Conservation (phyloP, 1,140 invertebrate genomes). For the Vanessa tameamea region DNA sequence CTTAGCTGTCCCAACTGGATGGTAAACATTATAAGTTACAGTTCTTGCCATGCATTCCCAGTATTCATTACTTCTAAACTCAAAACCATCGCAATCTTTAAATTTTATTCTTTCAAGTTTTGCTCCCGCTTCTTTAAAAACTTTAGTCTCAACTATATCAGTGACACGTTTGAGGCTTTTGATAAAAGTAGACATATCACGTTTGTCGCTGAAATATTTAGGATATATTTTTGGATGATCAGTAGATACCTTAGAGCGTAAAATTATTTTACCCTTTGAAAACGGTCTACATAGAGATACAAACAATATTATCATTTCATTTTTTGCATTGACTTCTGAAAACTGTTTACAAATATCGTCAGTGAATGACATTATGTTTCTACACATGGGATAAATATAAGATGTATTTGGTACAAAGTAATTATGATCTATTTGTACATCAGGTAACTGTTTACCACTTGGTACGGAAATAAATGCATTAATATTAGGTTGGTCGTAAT, state of each 20-base stretch:
- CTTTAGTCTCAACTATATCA: conserved; percentile 57
- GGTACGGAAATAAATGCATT: conserved; percentile 81
- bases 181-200: conserved; percentile 64
- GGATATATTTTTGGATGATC: conserved; percentile 82
- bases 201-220: conserved; percentile 66
- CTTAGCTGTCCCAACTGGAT: conserved; percentile 87
- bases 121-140: conserved; percentile 52
- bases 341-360: conserved; percentile 89
- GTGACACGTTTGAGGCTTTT: conserved; percentile 55
- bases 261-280: conserved; percentile 69
- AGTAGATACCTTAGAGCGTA: conserved; percentile 85
- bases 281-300: conserved; percentile 65
- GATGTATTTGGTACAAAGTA: conserved; percentile 82
- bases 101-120: conserved; percentile 65
- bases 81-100: conserved; percentile 58
- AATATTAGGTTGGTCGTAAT: conserved; percentile 76
- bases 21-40: conserved; percentile 69
- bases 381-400: conserved; percentile 57
- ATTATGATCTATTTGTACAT: conserved; percentile 83
- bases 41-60: conserved; percentile 74
- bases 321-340: conserved; percentile 75
- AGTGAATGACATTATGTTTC: conserved; percentile 79
- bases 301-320: conserved; percentile 66
- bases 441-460: conserved; percentile 81
- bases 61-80: conserved; percentile 58